Evolutionary conservation across 2,797 vertebrate genomes (phyloP).

Genomic region (Anguilla pacifica): DNA sequence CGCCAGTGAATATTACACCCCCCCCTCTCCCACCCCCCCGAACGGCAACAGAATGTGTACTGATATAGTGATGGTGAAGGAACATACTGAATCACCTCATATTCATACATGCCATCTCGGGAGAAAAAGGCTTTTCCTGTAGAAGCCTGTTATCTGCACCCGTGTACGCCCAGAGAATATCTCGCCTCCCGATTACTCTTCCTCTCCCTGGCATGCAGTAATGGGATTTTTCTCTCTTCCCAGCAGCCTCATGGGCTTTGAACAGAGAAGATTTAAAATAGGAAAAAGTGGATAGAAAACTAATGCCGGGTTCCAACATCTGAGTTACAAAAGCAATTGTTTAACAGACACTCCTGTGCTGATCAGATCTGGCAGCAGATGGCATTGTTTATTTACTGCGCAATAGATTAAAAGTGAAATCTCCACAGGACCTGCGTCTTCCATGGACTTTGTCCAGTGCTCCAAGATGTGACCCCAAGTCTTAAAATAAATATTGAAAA

Average conservation of each 20-base stretch:
- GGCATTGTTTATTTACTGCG: constrained; percentile 69
- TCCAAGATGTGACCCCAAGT: neutral
- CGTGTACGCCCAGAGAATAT: constrained; percentile 17
- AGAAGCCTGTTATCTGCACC: constrained; percentile 21
- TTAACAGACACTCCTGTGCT: constrained; percentile 47
- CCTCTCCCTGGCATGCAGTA: constrained; percentile 35
- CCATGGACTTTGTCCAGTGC: neutral
- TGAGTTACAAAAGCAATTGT: constrained; percentile 26
- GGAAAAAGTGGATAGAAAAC: neutral
- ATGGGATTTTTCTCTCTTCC: constrained; percentile 36
- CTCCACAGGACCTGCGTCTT: neutral
- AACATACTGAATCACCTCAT: constrained; percentile 26
- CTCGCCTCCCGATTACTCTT: constrained; percentile 41
- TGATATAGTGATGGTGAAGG: neutral
- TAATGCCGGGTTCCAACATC: neutral
- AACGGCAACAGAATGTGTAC: constrained; percentile 24
- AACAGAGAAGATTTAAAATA: neutral
- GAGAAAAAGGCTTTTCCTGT: neutral
- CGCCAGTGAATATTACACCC: constrained; percentile 56
- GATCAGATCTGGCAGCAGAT: constrained; percentile 63
- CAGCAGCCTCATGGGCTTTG: neutral
- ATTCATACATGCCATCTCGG: neutral
- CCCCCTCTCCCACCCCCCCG: neutral
- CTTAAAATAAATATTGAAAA: neutral
- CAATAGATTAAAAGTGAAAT: constrained; percentile 23